Percentiles rank a stretch among this genome's conserved stretches.
Conservation (phyloP, 2,888 invertebrate species). For the Smittia sp. region DNA sequence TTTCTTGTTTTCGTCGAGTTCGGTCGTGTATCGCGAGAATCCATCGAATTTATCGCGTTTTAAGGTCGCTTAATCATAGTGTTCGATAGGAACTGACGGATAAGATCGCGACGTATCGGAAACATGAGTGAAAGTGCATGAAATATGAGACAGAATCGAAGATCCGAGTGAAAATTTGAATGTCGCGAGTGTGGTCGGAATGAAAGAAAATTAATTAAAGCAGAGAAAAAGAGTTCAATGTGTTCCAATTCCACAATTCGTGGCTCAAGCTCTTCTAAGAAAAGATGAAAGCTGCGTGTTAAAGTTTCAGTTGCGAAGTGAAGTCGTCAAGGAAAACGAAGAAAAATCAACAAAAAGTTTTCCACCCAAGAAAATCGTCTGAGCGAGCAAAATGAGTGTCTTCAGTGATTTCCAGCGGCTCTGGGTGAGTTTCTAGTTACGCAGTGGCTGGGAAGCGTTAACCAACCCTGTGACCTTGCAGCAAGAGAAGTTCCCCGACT, state of each 20-base stretch:
- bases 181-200: conserved; percentile 8
- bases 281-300: conserved; percentile 7
- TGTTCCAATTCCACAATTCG: conserved; percentile 30
- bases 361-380: conserved; percentile 10
- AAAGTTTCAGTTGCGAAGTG: too few species aligned
- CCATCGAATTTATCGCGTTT: neutral
- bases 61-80: neutral
- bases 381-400: conserved; percentile 69
- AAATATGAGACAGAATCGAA: neutral
- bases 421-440: conserved; percentile 60
- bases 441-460: too few species aligned
- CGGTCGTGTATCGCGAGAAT: neutral
- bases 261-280: neutral
- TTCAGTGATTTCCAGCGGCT: conserved; percentile 88
- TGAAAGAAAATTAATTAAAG: conserved; percentile 40
- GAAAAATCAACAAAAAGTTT: conserved; percentile 20
- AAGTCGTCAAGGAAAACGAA: neutral
- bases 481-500: conserved; percentile 79
- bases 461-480: neutral
- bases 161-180: neutral
- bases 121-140: neutral
- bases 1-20: neutral
- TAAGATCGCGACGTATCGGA: neutral
- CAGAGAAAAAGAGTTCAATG: conserved; percentile 12
- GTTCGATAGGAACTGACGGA: neutral